Percentiles rank a stretch among this genome's conserved stretches.
These are phyloP conservation scores for Protaetia brevitarsis DNA, from an alignment of 1,140 invertebrate genomes.

Conservation along the genomic window DNA sequence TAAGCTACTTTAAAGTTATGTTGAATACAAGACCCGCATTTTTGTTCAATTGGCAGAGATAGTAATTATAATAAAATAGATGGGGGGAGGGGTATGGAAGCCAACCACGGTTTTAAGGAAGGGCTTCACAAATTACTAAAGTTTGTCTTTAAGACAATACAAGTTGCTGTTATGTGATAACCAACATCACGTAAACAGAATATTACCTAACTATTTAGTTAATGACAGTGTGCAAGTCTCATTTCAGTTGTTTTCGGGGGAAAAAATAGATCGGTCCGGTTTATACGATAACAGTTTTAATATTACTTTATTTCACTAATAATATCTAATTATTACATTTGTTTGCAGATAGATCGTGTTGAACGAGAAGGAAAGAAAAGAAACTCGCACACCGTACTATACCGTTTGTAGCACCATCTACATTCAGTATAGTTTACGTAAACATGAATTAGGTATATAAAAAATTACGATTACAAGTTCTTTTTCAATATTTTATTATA, in stretches of 20 bases:
- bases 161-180: slow-evolving; percentile 38
- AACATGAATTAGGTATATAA: slow-evolving; percentile 23
- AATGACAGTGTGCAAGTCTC: not conserved
- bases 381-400: slow-evolving; percentile 11
- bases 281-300: too few relatives aligned
- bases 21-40: slow-evolving; percentile 37
- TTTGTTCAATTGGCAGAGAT: slow-evolving; percentile 42
- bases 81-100: slow-evolving; percentile 23
- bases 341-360: not conserved
- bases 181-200: slow-evolving; percentile 23
- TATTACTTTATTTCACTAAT: too few relatives aligned
- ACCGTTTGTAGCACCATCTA: not conserved
- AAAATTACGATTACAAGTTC: slow-evolving; percentile 18
- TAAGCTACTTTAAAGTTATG: slow-evolving; percentile 26
- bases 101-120: slow-evolving; percentile 23
- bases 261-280: too few relatives aligned
- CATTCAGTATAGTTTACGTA: slow-evolving; percentile 23
- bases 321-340: not conserved
- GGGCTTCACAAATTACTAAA: slow-evolving; percentile 27
- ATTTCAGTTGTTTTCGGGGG: not conserved
- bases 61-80: slow-evolving; percentile 32
- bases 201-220: slow-evolving; percentile 2
- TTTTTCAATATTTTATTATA: slow-evolving; percentile 11
- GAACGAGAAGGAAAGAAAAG: not conserved
- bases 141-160: slow-evolving; percentile 36